Percentiles rank a stretch among this genome's conserved stretches.
Conservation (phyloP, 1,140 invertebrate species). For the Drosophila subpulchrella region DNA sequence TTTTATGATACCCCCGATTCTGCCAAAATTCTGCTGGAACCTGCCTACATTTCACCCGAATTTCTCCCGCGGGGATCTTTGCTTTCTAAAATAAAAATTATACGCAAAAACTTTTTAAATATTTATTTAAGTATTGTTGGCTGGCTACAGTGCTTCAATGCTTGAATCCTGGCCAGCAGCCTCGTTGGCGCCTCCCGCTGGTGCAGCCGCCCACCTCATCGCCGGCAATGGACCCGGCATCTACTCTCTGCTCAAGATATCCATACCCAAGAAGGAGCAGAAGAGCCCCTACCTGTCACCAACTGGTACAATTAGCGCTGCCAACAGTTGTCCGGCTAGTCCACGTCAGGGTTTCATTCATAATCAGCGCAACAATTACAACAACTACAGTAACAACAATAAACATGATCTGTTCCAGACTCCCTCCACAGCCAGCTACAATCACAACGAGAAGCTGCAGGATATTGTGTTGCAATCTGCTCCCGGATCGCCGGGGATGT, state of each 20-base stretch:
- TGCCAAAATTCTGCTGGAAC: too few species aligned
- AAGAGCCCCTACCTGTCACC: slow-evolving; percentile 95
- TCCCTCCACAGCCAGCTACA: slow-evolving; percentile 86
- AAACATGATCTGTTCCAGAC: slow-evolving; percentile 84
- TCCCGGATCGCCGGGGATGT: slow-evolving; percentile 82
- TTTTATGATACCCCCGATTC: too few species aligned
- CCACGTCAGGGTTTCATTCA: slow-evolving; percentile 88
- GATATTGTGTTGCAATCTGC: slow-evolving; percentile 84
- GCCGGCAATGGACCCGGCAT: slow-evolving; percentile 66
- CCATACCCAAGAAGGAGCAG: slow-evolving; percentile 84
- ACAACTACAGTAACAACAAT: slow-evolving; percentile 81
- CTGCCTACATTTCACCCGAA: too few species aligned
- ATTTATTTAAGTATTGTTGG: too few species aligned
- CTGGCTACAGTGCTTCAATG: too few species aligned
- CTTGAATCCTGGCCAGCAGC: too few species aligned
- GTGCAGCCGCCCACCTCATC: slow-evolving; percentile 52
- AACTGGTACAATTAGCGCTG: slow-evolving; percentile 91
- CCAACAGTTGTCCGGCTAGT: slow-evolving; percentile 98
- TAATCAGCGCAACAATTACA: slow-evolving; percentile 74
- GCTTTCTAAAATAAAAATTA: too few species aligned
- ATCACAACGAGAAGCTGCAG: slow-evolving; percentile 93
- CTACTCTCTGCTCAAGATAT: slow-evolving; percentile 83
- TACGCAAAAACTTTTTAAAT: too few species aligned
- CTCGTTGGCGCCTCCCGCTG: slow-evolving; percentile 38
- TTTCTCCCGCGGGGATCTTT: too few species aligned